Conservation (phyloP, 2,113 vertebrate genomes). For the Athene cunicularia region DNA sequence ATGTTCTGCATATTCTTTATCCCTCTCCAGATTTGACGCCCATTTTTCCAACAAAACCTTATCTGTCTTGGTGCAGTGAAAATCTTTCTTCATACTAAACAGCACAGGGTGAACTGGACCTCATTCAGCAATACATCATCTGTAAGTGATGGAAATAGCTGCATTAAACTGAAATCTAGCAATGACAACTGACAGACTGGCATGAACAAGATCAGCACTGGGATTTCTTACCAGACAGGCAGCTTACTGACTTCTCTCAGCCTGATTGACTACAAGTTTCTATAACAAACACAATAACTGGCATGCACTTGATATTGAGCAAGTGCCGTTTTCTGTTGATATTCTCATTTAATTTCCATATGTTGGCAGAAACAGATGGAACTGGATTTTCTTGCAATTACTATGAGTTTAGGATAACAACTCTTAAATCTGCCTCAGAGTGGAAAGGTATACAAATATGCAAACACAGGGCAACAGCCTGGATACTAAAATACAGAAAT, state of each 20-base stretch:
- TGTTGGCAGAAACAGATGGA: slow-evolving; percentile 60
- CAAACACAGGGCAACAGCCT: background rate
- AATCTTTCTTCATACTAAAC: background rate
- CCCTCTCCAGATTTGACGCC: background rate
- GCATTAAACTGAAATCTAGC: background rate
- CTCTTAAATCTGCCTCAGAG: slow-evolving; percentile 9
- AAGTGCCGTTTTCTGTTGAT: slow-evolving; percentile 33
- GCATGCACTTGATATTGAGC: background rate
- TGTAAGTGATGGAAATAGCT: background rate
- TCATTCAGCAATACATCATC: background rate
- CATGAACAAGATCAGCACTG: background rate
- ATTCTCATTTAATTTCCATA: slow-evolving; percentile 57
- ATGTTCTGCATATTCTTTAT: background rate
- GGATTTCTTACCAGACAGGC: background rate
- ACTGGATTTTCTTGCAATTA: slow-evolving; percentile 62
- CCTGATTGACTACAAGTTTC: slow-evolving; percentile 12
- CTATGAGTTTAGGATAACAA: slow-evolving; percentile 35
- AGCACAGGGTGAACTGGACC: background rate
- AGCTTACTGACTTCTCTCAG: background rate
- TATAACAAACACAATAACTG: slow-evolving; percentile 37
- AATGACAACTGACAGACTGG: background rate
- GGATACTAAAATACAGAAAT: background rate
- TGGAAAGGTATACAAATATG: background rate
- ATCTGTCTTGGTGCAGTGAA: background rate
- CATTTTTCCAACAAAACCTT: background rate